Percentiles rank a stretch among this genome's conserved stretches.
Conservation (phyloP, 1,140 invertebrate genomes). For the Drosophila virilis region DNA sequence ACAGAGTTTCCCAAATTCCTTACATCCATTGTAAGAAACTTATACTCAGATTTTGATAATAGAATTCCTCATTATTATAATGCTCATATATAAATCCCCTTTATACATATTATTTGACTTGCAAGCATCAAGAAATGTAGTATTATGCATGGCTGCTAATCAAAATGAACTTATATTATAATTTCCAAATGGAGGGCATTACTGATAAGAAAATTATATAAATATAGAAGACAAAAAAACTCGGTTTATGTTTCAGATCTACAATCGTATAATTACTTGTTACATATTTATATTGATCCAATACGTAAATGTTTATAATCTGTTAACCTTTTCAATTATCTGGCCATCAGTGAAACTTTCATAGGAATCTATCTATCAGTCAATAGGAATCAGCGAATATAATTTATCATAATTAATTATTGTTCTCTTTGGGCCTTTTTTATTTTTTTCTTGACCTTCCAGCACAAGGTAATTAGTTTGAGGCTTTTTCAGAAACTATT, state of each 20-base stretch:
- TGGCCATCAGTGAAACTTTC: background rate
- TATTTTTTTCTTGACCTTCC: constrained; percentile 41
- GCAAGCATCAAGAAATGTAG: too few species aligned
- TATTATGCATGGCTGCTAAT: too few species aligned
- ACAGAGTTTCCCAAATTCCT: background rate
- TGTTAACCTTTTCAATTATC: too few species aligned
- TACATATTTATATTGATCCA: too few species aligned
- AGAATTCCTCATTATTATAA: background rate
- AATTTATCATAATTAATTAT: background rate
- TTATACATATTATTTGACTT: background rate
- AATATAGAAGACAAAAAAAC: too few species aligned
- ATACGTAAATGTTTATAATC: too few species aligned
- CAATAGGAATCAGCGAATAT: background rate
- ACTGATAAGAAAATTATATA: too few species aligned
- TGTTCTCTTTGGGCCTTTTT: constrained; percentile 39
- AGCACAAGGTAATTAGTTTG: constrained; percentile 35
- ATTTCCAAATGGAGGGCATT: too few species aligned
- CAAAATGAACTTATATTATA: too few species aligned
- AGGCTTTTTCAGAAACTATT: constrained; percentile 23
- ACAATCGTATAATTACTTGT: too few species aligned
- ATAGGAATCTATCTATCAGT: background rate
- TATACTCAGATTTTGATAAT: background rate
- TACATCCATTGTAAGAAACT: background rate
- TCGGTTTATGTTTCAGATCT: too few species aligned
- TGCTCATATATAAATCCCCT: background rate